Conservation (phyloP, 2,888 invertebrate species). For the Cantharis nigra region DNA sequence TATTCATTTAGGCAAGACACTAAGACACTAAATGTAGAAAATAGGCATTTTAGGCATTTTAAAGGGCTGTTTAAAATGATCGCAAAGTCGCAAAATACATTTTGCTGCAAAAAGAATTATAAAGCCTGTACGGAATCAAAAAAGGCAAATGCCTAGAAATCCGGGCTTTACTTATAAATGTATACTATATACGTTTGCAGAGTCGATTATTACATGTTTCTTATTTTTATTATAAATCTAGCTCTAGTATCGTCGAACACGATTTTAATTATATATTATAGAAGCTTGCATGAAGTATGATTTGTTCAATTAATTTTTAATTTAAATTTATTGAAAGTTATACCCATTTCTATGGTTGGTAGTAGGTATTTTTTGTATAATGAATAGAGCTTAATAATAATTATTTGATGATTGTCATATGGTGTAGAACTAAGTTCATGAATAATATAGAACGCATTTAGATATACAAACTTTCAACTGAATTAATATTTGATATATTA, state of each 20-base stretch:
- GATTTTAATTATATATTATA: slow-evolving; percentile 49
- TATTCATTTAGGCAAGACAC: too few species aligned
- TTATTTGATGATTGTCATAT: background rate
- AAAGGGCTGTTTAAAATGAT: too few species aligned
- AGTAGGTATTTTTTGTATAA: background rate
- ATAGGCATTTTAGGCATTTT: too few species aligned
- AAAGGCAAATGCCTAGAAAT: too few species aligned
- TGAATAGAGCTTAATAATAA: background rate
- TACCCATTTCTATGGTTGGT: slow-evolving; percentile 12
- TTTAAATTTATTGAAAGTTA: slow-evolving; percentile 26
- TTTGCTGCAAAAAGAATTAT: too few species aligned
- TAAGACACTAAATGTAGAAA: too few species aligned
- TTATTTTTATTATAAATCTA: slow-evolving; percentile 42
- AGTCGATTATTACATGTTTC: background rate
- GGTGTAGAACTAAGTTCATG: slow-evolving; percentile 14
- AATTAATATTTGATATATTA: slow-evolving; percentile 48
- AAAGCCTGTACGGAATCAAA: too few species aligned
- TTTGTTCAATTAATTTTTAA: slow-evolving; percentile 32
- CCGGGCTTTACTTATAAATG: background rate
- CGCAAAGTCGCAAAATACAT: too few species aligned
- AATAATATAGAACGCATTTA: slow-evolving; percentile 23
- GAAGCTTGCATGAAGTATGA: slow-evolving; percentile 21
- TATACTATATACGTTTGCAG: background rate
- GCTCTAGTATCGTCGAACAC: slow-evolving; percentile 41
- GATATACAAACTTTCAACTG: slow-evolving; percentile 24